Evolutionary conservation across 2,797 vertebrate genomes (phyloP).

Genomic region (Mus minutoides): DNA sequence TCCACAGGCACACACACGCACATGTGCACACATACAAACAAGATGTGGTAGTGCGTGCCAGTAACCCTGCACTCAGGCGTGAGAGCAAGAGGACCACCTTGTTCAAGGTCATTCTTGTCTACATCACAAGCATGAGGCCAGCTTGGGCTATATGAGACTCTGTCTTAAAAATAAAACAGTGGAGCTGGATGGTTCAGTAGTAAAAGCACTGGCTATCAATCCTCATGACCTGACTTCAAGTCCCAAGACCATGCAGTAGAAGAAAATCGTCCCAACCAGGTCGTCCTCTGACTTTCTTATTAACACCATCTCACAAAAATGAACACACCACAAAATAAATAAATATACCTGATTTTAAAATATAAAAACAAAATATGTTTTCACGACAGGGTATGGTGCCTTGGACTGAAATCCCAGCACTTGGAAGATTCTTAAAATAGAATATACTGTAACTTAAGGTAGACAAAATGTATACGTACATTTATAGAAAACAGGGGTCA

Average conservation of each 20-base stretch:
- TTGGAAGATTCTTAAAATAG: not conserved
- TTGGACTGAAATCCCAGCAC: not conserved
- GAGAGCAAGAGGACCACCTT: not conserved
- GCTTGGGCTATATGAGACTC: not conserved
- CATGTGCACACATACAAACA: not conserved
- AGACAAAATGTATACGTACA: not conserved
- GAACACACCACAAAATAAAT: not conserved
- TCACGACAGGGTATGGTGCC: not conserved
- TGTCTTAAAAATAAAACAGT: not conserved
- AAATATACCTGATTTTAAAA: not conserved
- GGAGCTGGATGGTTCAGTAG: not conserved
- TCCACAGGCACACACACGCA: not conserved
- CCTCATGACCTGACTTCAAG: not conserved
- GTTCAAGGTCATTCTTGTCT: not conserved
- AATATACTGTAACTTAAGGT: not conserved
- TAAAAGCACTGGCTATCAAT: not conserved
- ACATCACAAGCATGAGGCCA: not conserved
- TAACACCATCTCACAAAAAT: not conserved
- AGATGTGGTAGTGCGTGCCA: not conserved
- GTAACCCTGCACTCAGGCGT: not conserved
- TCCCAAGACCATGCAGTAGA: not conserved
- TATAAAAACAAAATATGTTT: not conserved
- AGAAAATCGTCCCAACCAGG: not conserved
- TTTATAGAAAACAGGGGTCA: not conserved
- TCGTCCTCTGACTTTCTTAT: not conserved